Evolutionary conservation across 2,113 vertebrate genomes (phyloP), one percentile per base, ranked within the genome.

Genomic region (Canis aureus): DNA sequence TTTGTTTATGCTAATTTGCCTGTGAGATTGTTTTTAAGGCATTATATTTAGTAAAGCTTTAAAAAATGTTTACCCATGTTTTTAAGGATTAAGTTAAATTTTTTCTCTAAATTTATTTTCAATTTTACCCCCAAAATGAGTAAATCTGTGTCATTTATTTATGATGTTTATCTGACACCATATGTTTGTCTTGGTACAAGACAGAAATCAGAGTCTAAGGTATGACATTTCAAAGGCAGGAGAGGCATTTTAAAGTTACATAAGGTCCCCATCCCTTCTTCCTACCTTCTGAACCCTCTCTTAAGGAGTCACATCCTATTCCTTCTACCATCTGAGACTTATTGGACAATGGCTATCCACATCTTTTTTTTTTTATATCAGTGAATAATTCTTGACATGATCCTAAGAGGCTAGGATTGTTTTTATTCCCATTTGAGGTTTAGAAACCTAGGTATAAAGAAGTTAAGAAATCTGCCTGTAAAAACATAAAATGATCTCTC

Each of bases 11-110:
- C 13, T 78, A 55, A 71, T 16, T 86, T 90, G 74, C 9, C 12
- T 59, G 23, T 89, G 59, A 85, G 22, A 64, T 62, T 38, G 7
- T 85, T 27, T 88, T 81, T 57, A 66, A 13, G 25, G 25, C 69
- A 73, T 23, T 83, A 11, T 17, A 71, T n/a, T 81, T 84, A 64
- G 81, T 57, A 16, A 69, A 76, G 16, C 5, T 66, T 62, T 55
- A 16, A 87, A 96, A 43, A 83, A 4, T 82, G 1, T 64, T 88
- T n/a, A 62, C 60, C 1, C 67, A 9, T 93, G 4, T 88, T 91
- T 95, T 78, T 27, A 95, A 86, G 35, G 60, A 43, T 51, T 85
- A 49, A 43, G 35, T 92, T 53, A n/a, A 43, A 78, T 84, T 96
- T 83, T 0, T 62, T 51, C 12, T 85, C 8, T 96, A 82, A 64